These are phyloP conservation scores for Xenopus laevis DNA, from an alignment of 2,113 vertebrate species.

Conservation along the genomic window DNA sequence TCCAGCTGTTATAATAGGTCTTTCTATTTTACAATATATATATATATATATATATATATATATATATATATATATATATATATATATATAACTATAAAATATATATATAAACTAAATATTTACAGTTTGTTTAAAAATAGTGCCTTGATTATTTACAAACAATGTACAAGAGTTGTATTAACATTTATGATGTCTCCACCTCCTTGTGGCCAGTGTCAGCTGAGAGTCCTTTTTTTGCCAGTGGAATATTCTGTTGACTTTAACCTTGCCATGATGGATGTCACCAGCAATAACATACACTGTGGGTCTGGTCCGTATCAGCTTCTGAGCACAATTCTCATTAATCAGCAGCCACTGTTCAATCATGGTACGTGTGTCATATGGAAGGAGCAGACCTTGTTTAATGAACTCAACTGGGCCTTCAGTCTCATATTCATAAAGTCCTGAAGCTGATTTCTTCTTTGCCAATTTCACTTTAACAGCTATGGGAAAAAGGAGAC, in stretches of 20 bases:
- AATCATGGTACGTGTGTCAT: conserved; percentile 74
- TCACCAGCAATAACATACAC: conserved; percentile 75
- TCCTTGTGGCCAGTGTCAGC: conserved; percentile 71
- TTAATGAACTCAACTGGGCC: conserved; percentile 76
- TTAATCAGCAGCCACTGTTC: conserved; percentile 84
- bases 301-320: conserved; percentile 65
- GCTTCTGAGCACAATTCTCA: conserved; percentile 63
- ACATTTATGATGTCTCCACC: conserved; percentile 82
- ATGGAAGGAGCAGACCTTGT: conserved; percentile 73
- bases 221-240: conserved; percentile 78
- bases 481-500: conserved; percentile 55
- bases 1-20: conserved; percentile 12
- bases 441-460: conserved; percentile 55
- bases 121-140: conserved; percentile 46
- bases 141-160: background rate
- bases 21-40: conserved; percentile 55
- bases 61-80: conserved; percentile 52
- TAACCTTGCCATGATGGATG: conserved; percentile 62
- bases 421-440: conserved; percentile 71
- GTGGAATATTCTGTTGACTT: conserved; percentile 69
- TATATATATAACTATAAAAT: no score
- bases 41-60: conserved; percentile 50
- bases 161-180: conserved; percentile 46
- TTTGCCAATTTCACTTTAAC: conserved; percentile 76
- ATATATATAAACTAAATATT: conserved; percentile 52